Evolutionary conservation across 2,797 vertebrate genomes (phyloP), one percentile per base, ranked within the genome.

Genomic region (Hydrocynus forskahlii): DNA sequence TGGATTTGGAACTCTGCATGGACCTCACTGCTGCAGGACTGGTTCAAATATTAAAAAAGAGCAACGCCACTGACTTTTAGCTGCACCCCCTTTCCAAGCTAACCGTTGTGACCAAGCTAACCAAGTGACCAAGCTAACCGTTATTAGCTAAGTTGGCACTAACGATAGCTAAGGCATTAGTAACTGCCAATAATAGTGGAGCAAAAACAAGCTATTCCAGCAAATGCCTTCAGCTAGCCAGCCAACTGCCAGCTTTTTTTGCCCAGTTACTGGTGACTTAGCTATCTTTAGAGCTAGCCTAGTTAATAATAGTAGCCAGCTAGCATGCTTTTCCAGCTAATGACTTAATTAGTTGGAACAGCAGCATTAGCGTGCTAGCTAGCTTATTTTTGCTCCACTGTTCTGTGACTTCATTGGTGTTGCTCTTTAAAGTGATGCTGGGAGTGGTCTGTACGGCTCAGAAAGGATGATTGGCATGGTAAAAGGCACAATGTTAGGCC

Each of bases 401-500:
- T 29, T 29, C 43, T 45, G 6, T 45, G 43, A 7, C 43, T 7
- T 10, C 43, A 7, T 54, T 17, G 52, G 59, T 66, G 48, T 75
- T 50, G 57, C 60, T 45, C 54, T 57, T 57, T n/a, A 16, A 7
- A 35, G 17, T 68, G 29, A 70, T 40, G 72, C 21, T 40, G 72
- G 63, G 10, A 40, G 38, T 38, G 35, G 23, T 64, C 17, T 43
- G 4, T 14, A 4, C 7, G 21, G 62, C 35, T 68, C 19, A 52
- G 66, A 64, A 48, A 78, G 59, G 25, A 17, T 67, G 91, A 92
- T 70, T 91, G 90, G 93, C 91, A 92, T 89, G 89, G 86, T 89
- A n/a, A 90, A 94, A 89, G 89, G 89, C 84, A 89, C 91, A 88
- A 90, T 93, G 91, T 90, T 64, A 86, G 87, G 40, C 72, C 52